Evolutionary conservation across 2,113 vertebrate species (phyloP).

Genomic region (Labeo rohita): DNA sequence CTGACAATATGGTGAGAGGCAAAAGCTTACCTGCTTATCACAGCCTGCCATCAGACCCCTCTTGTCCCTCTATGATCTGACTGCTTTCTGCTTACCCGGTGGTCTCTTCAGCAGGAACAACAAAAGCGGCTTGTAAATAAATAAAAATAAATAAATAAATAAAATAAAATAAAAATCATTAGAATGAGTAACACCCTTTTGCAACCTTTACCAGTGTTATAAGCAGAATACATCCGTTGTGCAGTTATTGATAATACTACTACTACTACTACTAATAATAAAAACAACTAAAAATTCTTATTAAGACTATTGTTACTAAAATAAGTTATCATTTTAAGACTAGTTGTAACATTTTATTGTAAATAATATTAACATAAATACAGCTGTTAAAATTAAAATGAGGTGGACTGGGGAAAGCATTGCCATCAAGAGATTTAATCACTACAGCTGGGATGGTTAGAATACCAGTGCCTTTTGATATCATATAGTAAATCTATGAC

Average conservation of each 20-base stretch:
- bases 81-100: slow-evolving; percentile 40
- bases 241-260: too few species aligned
- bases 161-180: background rate
- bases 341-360: background rate
- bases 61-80: slow-evolving; percentile 34
- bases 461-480: slow-evolving; percentile 15
- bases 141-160: too few species aligned
- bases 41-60: slow-evolving; percentile 51
- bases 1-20: slow-evolving; percentile 13
- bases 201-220: background rate
- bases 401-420: background rate
- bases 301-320: background rate
- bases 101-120: slow-evolving; percentile 40
- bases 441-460: background rate
- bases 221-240: background rate
- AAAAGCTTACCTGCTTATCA: slow-evolving; percentile 41
- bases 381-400: background rate
- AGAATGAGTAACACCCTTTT: background rate
- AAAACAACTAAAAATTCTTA: background rate
- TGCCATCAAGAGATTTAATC: background rate
- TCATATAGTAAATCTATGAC: slow-evolving; percentile 29
- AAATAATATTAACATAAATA: background rate
- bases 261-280: too few species aligned
- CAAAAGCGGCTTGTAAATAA: slow-evolving; percentile 47
- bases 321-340: background rate